Conservation (phyloP, 2,113 vertebrate species). For the Grallaria varia region DNA sequence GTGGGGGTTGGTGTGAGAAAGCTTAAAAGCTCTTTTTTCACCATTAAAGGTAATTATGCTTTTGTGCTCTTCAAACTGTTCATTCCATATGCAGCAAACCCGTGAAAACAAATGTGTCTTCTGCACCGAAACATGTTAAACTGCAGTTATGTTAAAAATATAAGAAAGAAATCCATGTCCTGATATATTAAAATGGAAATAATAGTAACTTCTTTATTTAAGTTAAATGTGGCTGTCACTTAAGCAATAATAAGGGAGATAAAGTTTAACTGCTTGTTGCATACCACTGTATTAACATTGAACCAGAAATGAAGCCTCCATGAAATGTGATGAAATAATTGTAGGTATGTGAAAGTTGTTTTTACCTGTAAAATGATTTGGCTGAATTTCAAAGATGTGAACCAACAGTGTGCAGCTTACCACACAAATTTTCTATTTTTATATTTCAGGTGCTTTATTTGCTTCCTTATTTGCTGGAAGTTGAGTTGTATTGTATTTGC, state of each 20-base stretch:
- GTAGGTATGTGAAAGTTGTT: neutral
- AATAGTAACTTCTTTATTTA: neutral
- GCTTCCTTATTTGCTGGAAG: neutral
- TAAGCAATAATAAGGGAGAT: neutral
- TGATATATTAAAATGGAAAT: neutral
- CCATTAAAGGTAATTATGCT: neutral
- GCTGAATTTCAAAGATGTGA: neutral
- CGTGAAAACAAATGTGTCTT: neutral
- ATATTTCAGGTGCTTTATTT: neutral
- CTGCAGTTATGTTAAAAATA: neutral
- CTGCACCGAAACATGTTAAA: neutral
- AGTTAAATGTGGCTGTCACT: neutral
- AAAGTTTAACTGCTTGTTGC: neutral
- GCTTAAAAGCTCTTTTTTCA: neutral
- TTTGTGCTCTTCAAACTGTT: neutral
- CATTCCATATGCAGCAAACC: neutral
- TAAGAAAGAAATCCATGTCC: neutral
- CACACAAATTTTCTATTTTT: neutral
- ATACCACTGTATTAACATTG: neutral
- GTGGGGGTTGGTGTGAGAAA: neutral
- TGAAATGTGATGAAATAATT: neutral
- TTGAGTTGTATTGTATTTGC: neutral
- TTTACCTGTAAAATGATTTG: neutral
- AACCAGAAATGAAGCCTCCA: neutral
- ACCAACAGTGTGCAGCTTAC: neutral